A percentile compares a stretch with the other conserved stretches of the same genome.
These are phyloP conservation scores for Drosophila phalerata DNA, from an alignment of 2,888 invertebrate species.

Conservation along the genomic window DNA sequence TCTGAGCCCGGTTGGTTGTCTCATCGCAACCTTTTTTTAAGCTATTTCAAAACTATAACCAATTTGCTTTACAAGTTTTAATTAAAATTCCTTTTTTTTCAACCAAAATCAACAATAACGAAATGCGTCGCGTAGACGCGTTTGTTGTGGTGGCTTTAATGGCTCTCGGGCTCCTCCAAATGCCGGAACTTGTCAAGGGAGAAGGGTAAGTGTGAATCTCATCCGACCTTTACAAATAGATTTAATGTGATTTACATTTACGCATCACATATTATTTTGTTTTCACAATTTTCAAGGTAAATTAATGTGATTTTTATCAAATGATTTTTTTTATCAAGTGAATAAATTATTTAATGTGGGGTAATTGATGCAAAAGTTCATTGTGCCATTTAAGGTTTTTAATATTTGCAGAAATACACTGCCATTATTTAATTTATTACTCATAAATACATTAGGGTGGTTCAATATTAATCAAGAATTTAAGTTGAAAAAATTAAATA, in stretches of 20 bases:
- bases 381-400: slow-evolving; percentile 8
- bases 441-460: not conserved
- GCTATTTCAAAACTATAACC: slow-evolving; percentile 2
- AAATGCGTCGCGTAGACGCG: slow-evolving; percentile 73
- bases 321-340: slow-evolving; percentile 5
- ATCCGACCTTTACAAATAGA: not conserved
- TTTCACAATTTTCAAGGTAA: slow-evolving; percentile 17
- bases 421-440: not conserved
- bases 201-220: slow-evolving; percentile 65
- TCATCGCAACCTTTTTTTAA: slow-evolving; percentile 33
- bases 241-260: slow-evolving; percentile 4
- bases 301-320: slow-evolving; percentile 18
- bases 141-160: slow-evolving; percentile 53
- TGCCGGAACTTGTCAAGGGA: slow-evolving; percentile 64
- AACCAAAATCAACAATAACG: slow-evolving; percentile 23
- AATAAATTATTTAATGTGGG: slow-evolving; percentile 6
- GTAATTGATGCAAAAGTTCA: slow-evolving; percentile 26
- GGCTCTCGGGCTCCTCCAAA: slow-evolving; percentile 60
- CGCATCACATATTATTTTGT: slow-evolving; percentile 13
- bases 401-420: not conserved
- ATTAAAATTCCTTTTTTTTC: slow-evolving; percentile 9
- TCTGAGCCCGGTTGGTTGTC: slow-evolving; percentile 68
- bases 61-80: slow-evolving; percentile 33
- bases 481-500: not conserved
- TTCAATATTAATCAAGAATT: not conserved